These are phyloP conservation scores for Platyrinchus mystaceus DNA, from an alignment of 2,797 vertebrate genomes.

Conservation along the genomic window DNA sequence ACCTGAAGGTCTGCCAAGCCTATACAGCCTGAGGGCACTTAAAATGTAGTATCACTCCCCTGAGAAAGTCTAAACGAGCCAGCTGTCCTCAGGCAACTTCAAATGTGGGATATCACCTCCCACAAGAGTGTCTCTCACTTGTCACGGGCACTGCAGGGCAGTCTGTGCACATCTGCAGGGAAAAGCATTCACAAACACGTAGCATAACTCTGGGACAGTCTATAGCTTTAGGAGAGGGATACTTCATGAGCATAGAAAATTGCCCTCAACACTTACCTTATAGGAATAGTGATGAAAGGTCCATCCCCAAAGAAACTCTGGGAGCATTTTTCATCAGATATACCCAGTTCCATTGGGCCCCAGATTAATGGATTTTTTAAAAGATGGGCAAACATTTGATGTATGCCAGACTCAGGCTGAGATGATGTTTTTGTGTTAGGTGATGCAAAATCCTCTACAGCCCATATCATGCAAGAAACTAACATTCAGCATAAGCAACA, in stretches of 20 bases:
- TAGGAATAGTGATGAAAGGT: not conserved
- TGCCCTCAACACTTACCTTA: not conserved
- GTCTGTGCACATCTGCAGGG: not conserved
- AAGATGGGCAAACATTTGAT: not conserved
- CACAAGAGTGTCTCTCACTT: not conserved
- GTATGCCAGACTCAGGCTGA: not conserved
- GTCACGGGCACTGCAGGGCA: no score
- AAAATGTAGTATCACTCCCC: not conserved
- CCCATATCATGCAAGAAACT: not conserved
- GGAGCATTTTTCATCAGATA: not conserved
- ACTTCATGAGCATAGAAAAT: not conserved
- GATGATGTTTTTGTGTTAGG: not conserved
- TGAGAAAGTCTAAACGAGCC: not conserved
- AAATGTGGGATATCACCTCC: not conserved
- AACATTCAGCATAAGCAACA: not conserved
- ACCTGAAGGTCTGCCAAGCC: not conserved
- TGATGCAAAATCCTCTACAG: not conserved
- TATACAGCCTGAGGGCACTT: not conserved
- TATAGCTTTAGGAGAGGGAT: not conserved
- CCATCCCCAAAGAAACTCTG: not conserved
- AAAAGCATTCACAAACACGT: not conserved
- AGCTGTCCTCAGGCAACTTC: not conserved
- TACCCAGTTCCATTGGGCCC: not conserved
- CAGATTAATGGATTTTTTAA: not conserved
- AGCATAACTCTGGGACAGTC: not conserved